A percentile compares a stretch with the other conserved stretches of the same genome.
phyloP scores from a whole-genome alignment of 2,113 vertebrate species.

The Misgurnus mizolepis region DNA sequence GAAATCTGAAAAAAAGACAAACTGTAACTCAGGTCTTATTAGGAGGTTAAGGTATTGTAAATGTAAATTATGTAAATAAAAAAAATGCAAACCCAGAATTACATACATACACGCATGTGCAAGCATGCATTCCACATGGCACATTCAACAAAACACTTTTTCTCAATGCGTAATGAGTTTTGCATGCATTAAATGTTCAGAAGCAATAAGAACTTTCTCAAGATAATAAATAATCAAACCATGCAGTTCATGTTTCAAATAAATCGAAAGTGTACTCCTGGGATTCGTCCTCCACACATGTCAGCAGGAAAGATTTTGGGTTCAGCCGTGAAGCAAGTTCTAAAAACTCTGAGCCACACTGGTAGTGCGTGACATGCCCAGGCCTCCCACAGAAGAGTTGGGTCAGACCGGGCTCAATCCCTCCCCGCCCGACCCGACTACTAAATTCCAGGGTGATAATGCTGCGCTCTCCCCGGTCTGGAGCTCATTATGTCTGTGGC shows the following conservation, averaged over 20 bases:
- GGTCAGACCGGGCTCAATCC: conserved; percentile 56
- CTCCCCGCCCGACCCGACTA: conserved; percentile 33
- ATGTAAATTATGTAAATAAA: too few relatives aligned
- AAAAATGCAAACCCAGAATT: too few relatives aligned
- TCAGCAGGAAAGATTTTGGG: conserved; percentile 19
- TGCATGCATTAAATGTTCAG: conserved; percentile 21
- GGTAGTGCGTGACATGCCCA: conserved; percentile 67
- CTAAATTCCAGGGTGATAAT: conserved; percentile 78
- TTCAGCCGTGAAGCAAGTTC: conserved; percentile 18
- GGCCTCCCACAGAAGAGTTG: conserved; percentile 72
- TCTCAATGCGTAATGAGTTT: conserved; percentile 7
- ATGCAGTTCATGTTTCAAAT: conserved; percentile 21
- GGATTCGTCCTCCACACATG: conserved; percentile 13
- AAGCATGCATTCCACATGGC: conserved; percentile 1
- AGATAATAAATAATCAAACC: conserved; percentile 38
- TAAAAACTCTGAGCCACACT: conserved; percentile 59
- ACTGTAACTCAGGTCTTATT: too few relatives aligned
- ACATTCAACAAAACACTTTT: conserved; percentile 26
- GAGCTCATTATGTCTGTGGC: conserved; percentile 81
- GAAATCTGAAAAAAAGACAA: too few relatives aligned
- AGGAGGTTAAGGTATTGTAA: too few relatives aligned
- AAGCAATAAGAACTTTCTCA: conserved; percentile 27
- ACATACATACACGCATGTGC: too few relatives aligned
- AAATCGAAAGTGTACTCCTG: conserved; percentile 27
- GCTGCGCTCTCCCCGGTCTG: conserved; percentile 80